Evolutionary conservation across 2,888 invertebrate species (phyloP).

Genomic region (Hirtodrosophila alboralis): DNA sequence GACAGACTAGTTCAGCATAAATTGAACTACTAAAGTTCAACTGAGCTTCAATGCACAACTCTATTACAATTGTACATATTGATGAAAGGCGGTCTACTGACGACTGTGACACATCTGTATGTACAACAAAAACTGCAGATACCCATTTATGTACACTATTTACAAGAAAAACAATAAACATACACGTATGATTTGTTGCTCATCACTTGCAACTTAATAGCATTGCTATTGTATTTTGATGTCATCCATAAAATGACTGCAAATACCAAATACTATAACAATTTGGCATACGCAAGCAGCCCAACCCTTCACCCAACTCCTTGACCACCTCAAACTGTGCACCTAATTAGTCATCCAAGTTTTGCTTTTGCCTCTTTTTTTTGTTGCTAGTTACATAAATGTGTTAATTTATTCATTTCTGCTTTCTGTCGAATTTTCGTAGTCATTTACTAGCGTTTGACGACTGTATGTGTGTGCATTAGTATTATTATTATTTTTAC

Average conservation of each 20-base stretch:
- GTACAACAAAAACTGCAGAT: slow-evolving; percentile 3
- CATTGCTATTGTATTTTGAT: slow-evolving; percentile 19
- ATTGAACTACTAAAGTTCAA: too few relatives aligned
- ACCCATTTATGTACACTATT: slow-evolving; percentile 4
- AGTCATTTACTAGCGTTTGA: slow-evolving; percentile 24
- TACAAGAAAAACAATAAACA: neutral
- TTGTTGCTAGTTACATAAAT: slow-evolving; percentile 64
- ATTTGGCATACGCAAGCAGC: slow-evolving; percentile 9
- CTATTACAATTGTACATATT: neutral
- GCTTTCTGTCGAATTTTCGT: slow-evolving; percentile 50
- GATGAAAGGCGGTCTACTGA: slow-evolving; percentile 35
- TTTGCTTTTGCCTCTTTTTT: slow-evolving; percentile 13
- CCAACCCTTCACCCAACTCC: slow-evolving; percentile 7
- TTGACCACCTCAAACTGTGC: slow-evolving; percentile 25
- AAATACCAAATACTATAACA: slow-evolving; percentile 12
- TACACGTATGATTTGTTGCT: slow-evolving; percentile 17
- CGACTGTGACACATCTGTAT: slow-evolving; percentile 37
- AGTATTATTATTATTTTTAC: slow-evolving; percentile 18
- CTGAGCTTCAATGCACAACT: neutral
- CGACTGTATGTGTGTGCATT: slow-evolving; percentile 28
- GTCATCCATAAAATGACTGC: slow-evolving; percentile 17
- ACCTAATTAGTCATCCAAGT: slow-evolving; percentile 51
- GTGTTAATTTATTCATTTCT: slow-evolving; percentile 69
- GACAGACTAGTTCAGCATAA: too few relatives aligned
- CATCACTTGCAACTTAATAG: slow-evolving; percentile 8